Conservation (phyloP, 2,888 invertebrate species). For the Nudaria mundana region DNA sequence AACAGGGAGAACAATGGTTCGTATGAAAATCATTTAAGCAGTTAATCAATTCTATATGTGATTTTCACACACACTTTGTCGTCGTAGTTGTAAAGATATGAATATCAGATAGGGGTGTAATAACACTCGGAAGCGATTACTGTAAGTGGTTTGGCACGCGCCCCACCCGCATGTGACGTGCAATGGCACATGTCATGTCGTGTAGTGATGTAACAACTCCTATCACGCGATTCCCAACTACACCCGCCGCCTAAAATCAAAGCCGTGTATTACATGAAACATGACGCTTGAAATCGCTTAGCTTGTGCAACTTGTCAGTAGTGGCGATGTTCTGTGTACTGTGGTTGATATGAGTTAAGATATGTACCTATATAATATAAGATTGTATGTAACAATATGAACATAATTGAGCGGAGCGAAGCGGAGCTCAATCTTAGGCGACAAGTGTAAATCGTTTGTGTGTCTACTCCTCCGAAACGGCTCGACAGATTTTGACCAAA, state of each 20-base stretch:
- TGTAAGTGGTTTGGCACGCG: constrained; percentile 64
- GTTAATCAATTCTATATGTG: constrained; percentile 16
- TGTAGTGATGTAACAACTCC: constrained; percentile 34
- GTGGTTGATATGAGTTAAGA: too few species aligned
- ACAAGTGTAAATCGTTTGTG: too few species aligned
- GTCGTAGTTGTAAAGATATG: constrained; percentile 16
- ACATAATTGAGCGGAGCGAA: too few species aligned
- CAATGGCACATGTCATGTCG: constrained; percentile 31
- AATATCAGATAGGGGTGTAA: constrained; percentile 45
- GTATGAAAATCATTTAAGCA: too few species aligned
- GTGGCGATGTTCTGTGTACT: neutral
- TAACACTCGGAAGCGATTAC: constrained; percentile 59
- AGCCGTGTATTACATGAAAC: constrained; percentile 38
- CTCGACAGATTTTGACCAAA: too few species aligned
- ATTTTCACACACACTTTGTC: constrained; percentile 9
- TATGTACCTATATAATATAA: too few species aligned
- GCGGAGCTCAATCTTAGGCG: too few species aligned
- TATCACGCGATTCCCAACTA: constrained; percentile 23
- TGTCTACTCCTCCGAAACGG: too few species aligned
- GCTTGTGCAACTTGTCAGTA: constrained; percentile 1
- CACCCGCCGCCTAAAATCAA: constrained; percentile 48
- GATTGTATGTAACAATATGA: too few species aligned
- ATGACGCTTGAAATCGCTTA: constrained; percentile 19
- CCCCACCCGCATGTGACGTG: constrained; percentile 60
- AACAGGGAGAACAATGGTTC: too few species aligned